phyloP scores from a whole-genome alignment of 2,113 vertebrate genomes.

The Rhinoptilus africanus region DNA sequence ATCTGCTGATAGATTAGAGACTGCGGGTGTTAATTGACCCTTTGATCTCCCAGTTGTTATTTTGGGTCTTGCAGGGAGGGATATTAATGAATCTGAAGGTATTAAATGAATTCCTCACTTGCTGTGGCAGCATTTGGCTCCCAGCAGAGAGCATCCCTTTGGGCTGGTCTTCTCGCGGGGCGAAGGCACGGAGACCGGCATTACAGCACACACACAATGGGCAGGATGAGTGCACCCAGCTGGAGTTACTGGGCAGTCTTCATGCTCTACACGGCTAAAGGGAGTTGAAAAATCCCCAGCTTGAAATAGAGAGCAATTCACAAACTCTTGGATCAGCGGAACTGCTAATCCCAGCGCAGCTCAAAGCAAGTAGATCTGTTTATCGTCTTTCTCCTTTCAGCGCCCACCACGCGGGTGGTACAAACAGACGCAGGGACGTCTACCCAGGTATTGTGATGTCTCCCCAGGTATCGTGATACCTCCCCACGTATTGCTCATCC shows the following conservation, averaged over 20 bases:
- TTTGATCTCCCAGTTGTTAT: constrained; percentile 35
- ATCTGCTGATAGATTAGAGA: constrained; percentile 35
- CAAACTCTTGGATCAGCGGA: neutral
- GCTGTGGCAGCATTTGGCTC: neutral
- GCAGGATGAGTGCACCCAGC: neutral
- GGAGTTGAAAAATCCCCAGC: neutral
- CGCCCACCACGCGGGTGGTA: neutral
- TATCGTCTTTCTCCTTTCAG: neutral
- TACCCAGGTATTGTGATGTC: neutral
- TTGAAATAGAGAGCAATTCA: neutral
- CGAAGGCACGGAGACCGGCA: rapidly evolving
- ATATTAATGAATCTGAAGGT: constrained; percentile 28
- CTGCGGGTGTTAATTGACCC: constrained; percentile 2
- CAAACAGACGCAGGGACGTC: neutral
- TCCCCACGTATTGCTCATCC: neutral
- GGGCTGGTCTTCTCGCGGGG: neutral
- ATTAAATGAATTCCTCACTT: neutral
- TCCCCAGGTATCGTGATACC: neutral
- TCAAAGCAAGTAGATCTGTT: neutral
- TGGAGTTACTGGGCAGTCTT: neutral
- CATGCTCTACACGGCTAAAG: neutral
- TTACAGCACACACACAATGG: rapidly evolving
- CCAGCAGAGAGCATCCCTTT: neutral
- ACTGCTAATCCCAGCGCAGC: neutral
- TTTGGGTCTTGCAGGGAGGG: neutral